Evolutionary conservation across 2,888 invertebrate genomes (phyloP).

Genomic region (Acronicta alni): DNA sequence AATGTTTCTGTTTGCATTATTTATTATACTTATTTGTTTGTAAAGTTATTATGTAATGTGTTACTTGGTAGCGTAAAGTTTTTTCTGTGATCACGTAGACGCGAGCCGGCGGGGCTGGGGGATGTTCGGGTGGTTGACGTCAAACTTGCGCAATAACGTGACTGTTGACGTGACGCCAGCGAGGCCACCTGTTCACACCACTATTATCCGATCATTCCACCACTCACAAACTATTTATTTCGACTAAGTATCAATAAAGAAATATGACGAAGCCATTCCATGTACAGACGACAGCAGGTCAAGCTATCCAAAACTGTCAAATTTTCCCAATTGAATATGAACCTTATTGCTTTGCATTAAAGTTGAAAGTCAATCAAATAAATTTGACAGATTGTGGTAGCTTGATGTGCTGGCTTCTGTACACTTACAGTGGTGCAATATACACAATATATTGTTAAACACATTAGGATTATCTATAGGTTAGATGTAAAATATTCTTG

Average conservation of each 20-base stretch:
- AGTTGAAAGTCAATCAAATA: too few species aligned
- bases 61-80: neutral
- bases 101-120: constrained; percentile 8
- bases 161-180: constrained; percentile 53
- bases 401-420: too few species aligned
- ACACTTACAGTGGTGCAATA: too few species aligned
- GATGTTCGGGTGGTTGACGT: constrained; percentile 45
- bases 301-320: too few species aligned
- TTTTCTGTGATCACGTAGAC: constrained; percentile 41
- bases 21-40: neutral
- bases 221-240: constrained; percentile 28
- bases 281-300: too few species aligned
- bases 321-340: too few species aligned
- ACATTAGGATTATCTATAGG: too few species aligned
- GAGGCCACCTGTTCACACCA: constrained; percentile 52
- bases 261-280: constrained; percentile 9
- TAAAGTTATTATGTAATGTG: neutral
- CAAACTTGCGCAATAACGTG: constrained; percentile 81
- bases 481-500: too few species aligned
- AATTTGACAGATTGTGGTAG: too few species aligned
- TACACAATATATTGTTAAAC: too few species aligned
- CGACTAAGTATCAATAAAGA: constrained; percentile 22
- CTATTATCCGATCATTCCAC: constrained; percentile 34
- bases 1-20: neutral
- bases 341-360: too few species aligned